phyloP scores from a whole-genome alignment of 2,888 invertebrate species.

The Drosophila merina region DNA sequence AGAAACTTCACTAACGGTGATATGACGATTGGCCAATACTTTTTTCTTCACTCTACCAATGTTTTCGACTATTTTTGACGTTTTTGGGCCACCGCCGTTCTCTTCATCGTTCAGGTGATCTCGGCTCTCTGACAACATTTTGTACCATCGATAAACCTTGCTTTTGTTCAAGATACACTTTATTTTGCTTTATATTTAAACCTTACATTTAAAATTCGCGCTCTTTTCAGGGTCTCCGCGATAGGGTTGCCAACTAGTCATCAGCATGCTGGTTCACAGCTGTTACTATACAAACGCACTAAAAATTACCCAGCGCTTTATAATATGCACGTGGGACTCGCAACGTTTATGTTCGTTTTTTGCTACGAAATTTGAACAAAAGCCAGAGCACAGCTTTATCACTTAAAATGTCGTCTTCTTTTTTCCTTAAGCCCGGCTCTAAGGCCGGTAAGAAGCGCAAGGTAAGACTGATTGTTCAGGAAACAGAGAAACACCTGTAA shows the following conservation, averaged over 20 bases:
- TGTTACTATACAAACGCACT: slow-evolving; percentile 14
- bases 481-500: slow-evolving; percentile 4
- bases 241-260: not conserved
- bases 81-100: too few species aligned
- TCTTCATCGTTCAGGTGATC: too few species aligned
- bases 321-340: slow-evolving; percentile 43
- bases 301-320: slow-evolving; percentile 16
- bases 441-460: slow-evolving; percentile 85
- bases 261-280: slow-evolving; percentile 20
- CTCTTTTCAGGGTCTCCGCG: not conserved
- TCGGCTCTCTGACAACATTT: too few species aligned
- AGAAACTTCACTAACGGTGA: too few species aligned
- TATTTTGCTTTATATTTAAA: too few species aligned
- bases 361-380: slow-evolving; percentile 27
- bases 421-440: slow-evolving; percentile 86
- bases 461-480: slow-evolving; percentile 56
- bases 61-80: too few species aligned
- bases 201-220: slow-evolving; percentile 2
- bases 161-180: too few species aligned
- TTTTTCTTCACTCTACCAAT: too few species aligned
- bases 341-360: slow-evolving; percentile 25
- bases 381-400: not conserved
- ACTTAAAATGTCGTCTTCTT: slow-evolving; percentile 84
- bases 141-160: too few species aligned
- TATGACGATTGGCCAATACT: too few species aligned